Evolutionary conservation across 2,113 vertebrate genomes (phyloP).

Genomic region (Vulpes lagopus): DNA sequence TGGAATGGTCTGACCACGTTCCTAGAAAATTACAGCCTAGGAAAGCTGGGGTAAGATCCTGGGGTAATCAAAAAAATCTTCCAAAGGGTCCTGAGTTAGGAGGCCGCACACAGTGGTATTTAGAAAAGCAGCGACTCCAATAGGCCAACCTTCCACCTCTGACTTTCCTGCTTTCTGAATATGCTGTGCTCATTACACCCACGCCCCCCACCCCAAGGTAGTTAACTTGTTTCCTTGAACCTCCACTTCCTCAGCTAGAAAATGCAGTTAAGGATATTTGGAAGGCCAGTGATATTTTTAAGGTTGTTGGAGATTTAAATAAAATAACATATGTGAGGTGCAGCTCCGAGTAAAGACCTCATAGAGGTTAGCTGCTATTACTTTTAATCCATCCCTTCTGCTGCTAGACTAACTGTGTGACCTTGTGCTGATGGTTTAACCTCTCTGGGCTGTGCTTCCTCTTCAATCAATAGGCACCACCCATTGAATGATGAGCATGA

Average conservation of each 20-base stretch:
- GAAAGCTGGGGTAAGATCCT: background rate
- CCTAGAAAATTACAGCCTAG: background rate
- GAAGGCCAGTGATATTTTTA: background rate
- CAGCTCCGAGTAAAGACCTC: background rate
- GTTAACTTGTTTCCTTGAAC: background rate
- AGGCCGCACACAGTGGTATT: rapidly evolving
- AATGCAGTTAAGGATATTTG: background rate
- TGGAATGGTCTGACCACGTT: background rate
- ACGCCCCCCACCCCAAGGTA: no score
- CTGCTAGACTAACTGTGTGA: background rate
- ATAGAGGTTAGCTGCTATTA: background rate
- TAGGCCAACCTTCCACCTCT: background rate
- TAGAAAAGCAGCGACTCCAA: background rate
- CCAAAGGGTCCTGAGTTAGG: background rate
- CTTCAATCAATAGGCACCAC: background rate
- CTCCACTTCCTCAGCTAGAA: background rate
- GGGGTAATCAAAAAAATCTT: background rate
- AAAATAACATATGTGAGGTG: background rate
- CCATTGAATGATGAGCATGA: background rate
- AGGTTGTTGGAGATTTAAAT: background rate
- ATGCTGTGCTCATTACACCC: no score
- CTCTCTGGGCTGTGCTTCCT: background rate
- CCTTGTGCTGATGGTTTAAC: background rate
- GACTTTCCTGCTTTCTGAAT: no score
- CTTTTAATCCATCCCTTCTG: background rate